These are phyloP conservation scores for Neodon shergylaensis DNA, from an alignment of 2,113 vertebrate genomes.

Conservation along the genomic window DNA sequence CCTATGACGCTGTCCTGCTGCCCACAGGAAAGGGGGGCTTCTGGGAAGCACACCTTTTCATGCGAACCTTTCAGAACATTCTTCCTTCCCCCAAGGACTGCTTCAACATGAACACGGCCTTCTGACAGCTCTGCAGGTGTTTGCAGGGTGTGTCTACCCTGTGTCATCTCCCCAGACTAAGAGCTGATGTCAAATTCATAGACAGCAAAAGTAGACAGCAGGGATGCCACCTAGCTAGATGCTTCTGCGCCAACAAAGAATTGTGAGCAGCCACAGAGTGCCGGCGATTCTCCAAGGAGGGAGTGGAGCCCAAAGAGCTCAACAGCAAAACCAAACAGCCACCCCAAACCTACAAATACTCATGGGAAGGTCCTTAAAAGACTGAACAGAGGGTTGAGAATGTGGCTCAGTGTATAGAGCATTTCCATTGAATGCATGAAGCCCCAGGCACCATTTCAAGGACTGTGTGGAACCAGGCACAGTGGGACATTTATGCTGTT, in stretches of 20 bases:
- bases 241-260: neutral
- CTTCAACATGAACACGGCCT: neutral
- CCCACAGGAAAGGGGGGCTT: neutral
- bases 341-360: neutral
- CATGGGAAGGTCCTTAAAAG: neutral
- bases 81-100: neutral
- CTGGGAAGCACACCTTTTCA: neutral
- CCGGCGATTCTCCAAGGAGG: neutral
- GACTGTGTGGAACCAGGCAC: neutral
- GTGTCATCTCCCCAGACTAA: neutral
- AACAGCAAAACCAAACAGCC: neutral
- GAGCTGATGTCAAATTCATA: neutral
- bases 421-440: neutral
- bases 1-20: conserved; percentile 70
- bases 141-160: neutral
- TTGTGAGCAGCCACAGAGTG: neutral
- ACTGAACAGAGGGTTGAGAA: no score
- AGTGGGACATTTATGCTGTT: neutral
- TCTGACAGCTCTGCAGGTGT: neutral
- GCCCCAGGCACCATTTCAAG: neutral
- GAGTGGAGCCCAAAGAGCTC: neutral
- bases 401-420: neutral
- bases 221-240: neutral
- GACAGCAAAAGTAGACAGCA: neutral
- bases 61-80: neutral